phyloP scores from a whole-genome alignment of 1,140 invertebrate species.

The Armadillidium nasatum region DNA sequence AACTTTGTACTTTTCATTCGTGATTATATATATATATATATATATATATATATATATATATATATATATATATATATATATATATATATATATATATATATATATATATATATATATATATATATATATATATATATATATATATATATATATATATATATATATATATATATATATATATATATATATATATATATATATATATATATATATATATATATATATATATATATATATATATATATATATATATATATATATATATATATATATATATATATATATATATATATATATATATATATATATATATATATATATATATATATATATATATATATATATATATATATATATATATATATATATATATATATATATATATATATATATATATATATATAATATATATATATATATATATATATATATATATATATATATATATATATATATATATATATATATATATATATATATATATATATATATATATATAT shows the following conservation, averaged over 20 bases:
- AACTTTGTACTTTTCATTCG: too few relatives aligned
- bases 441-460: slow-evolving; percentile 2
- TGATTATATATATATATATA: neutral
- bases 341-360: neutral
- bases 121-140: slow-evolving; percentile 17
- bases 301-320: slow-evolving; percentile 19
- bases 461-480: slow-evolving; percentile 9
- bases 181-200: slow-evolving; percentile 20
- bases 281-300: slow-evolving; percentile 20
- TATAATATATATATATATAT: slow-evolving; percentile 20
- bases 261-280: slow-evolving; percentile 9
- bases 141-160: neutral
- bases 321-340: slow-evolving; percentile 19
- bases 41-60: slow-evolving; percentile 9
- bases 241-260: neutral
- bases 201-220: slow-evolving; percentile 19
- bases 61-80: slow-evolving; percentile 20
- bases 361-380: slow-evolving; percentile 9
- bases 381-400: slow-evolving; percentile 20
- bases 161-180: slow-evolving; percentile 9
- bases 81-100: slow-evolving; percentile 19
- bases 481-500: slow-evolving; percentile 18
- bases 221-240: slow-evolving; percentile 19
- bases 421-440: slow-evolving; percentile 17
- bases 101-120: slow-evolving; percentile 19